Evolutionary conservation across 2,113 vertebrate genomes (phyloP), one percentile per base, ranked within the genome.

Genomic region (Nanorana parkeri): DNA sequence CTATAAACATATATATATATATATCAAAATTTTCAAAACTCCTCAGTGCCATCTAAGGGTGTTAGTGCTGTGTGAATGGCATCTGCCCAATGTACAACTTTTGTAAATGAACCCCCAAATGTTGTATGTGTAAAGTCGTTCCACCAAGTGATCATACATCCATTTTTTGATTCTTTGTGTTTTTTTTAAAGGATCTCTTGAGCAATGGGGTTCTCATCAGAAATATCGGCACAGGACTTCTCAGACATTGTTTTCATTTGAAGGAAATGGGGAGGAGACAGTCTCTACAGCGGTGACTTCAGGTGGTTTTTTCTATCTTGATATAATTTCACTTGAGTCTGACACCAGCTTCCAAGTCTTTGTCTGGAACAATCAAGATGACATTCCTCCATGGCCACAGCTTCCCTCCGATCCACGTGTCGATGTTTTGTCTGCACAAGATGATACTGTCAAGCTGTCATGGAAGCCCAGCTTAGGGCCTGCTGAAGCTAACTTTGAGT

Each of bases 281-380:
- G 84, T 74, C 19, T 17, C 68, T 20, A 51, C 21, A 15, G 24
- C 11, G 19, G 63, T 55, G 16, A 76, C 13, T 4, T 51, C 74
- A 7, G 54, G 29, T 19, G 77, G 68, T n/a, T 24, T 74, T 28
- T 85, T 83, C 55, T 68, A 72, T 24, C 76, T 85, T 24, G 81
- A 85, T 10, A 13, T 85, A 4, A 36, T 80, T n/a, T 84, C 81
- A 5, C 58, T 76, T 1, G 84, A 85, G 26, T 68, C 52, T 21
- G 84, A 85, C 36, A 80, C 84, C 17, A 79, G 47, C 24, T 67
- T 83, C 13, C 61, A 83, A 11, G 63, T 83, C 11, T 84, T 67
- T 36, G 63, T 83, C 36, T 73, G 75, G 73, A 58, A 32, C 23
- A 56, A 47, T 32, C 63, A 52, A 11, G 64, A 69, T 21, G 29